Conservation (phyloP, 2,888 invertebrate genomes). For the Pinctada fucata region DNA sequence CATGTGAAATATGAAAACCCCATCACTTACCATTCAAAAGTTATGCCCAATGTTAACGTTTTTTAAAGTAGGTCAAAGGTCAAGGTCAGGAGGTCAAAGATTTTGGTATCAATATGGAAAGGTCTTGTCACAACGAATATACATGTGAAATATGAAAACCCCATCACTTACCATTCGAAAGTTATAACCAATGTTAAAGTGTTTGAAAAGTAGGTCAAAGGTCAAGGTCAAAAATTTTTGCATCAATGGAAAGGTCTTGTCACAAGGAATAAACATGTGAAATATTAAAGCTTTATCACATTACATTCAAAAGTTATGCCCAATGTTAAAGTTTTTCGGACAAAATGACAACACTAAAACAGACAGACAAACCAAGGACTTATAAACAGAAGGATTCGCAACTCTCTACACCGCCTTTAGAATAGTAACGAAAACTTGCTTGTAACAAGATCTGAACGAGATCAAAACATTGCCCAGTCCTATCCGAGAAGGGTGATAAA, state of each 20-base stretch:
- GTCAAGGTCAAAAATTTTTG: neutral
- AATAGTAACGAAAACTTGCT: too few species aligned
- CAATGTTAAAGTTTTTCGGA: neutral
- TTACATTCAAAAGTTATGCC: neutral
- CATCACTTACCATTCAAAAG: too few species aligned
- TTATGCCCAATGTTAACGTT: too few species aligned
- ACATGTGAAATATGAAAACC: neutral
- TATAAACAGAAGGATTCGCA: too few species aligned
- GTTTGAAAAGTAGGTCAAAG: neutral
- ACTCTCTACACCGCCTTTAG: too few species aligned
- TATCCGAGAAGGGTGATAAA: too few species aligned
- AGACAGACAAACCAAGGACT: too few species aligned
- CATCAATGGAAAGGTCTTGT: neutral
- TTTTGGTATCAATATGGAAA: neutral
- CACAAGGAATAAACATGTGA: neutral
- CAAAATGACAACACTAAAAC: too few species aligned
- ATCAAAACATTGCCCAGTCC: too few species aligned
- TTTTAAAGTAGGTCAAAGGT: neutral
- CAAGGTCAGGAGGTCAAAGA: neutral
- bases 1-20: too few species aligned
- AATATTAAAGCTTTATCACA: neutral
- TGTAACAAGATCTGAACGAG: too few species aligned
- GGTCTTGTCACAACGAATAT: neutral
- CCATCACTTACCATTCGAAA: neutral
- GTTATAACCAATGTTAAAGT: neutral